Percentiles rank a stretch among this genome's conserved stretches.
Evolutionary conservation across 1,140 invertebrate species (phyloP).

Genomic region (Radopholus similis): DNA sequence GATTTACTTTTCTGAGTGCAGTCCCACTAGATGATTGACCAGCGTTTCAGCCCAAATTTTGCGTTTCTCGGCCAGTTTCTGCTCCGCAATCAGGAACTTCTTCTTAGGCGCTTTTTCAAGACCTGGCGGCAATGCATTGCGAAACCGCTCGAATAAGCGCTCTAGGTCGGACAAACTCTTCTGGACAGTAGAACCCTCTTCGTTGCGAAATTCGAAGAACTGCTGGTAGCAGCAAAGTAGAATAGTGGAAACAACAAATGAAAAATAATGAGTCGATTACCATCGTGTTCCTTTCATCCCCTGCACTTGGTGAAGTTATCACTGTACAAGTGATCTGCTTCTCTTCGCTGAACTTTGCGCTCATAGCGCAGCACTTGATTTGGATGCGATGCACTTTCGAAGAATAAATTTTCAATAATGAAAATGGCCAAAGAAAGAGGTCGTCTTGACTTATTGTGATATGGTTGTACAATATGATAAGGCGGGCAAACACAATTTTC

Average conservation of each 20-base stretch:
- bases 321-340: background rate
- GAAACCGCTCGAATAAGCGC: background rate
- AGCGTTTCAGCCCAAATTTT: slow-evolving; percentile 40
- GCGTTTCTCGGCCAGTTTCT: slow-evolving; percentile 47
- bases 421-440: too few species aligned
- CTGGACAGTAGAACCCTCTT: background rate
- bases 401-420: too few species aligned
- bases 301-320: background rate
- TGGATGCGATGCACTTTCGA: too few species aligned
- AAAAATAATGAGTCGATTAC: background rate
- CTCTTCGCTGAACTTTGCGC: too few species aligned
- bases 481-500: too few species aligned
- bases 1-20: slow-evolving; percentile 43
- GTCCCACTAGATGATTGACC: slow-evolving; percentile 34
- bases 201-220: background rate
- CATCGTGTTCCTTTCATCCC: background rate
- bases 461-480: too few species aligned
- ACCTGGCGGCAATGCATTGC: slow-evolving; percentile 26
- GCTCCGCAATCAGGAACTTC: slow-evolving; percentile 36
- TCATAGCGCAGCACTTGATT: too few species aligned
- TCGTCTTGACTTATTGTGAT: too few species aligned
- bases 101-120: slow-evolving; percentile 49
- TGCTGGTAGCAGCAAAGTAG: background rate
- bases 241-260: background rate
- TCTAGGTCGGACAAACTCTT: background rate